phyloP scores from a whole-genome alignment of 2,797 vertebrate species.

The Micrastur ruficollis region DNA sequence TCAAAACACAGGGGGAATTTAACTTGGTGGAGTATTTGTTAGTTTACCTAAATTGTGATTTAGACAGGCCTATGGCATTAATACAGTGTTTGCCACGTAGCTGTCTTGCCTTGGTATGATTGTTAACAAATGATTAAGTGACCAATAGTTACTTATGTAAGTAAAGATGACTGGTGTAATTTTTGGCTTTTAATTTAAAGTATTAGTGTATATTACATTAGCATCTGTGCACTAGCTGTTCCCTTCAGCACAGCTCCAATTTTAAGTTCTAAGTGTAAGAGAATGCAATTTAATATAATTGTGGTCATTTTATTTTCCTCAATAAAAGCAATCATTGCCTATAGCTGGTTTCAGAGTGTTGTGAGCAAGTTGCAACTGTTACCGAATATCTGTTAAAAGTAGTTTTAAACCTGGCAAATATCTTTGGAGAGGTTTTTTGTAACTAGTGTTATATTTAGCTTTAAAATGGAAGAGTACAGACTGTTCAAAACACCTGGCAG shows the following conservation, averaged over 20 bases:
- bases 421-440: not conserved
- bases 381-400: conserved; percentile 8
- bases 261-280: conserved; percentile 11
- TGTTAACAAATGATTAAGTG: not conserved
- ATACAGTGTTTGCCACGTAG: not conserved
- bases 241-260: not conserved
- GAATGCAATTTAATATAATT: conserved; percentile 36
- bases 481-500: conserved; percentile 8
- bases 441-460: not conserved
- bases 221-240: not conserved
- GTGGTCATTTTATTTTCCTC: conserved; percentile 56
- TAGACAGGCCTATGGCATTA: not conserved
- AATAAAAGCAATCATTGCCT: conserved; percentile 15
- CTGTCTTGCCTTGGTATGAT: not conserved
- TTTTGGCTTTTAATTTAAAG: conserved; percentile 14
- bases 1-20: not conserved
- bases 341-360: conserved; percentile 3
- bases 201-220: not conserved
- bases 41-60: not conserved
- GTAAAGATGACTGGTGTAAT: not conserved
- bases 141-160: not conserved
- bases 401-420: not conserved
- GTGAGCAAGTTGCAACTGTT: conserved; percentile 11
- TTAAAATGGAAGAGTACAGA: not conserved
- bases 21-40: not conserved